phyloP scores from a whole-genome alignment of 1,140 invertebrate genomes.

The Drosophila kikkawai region DNA sequence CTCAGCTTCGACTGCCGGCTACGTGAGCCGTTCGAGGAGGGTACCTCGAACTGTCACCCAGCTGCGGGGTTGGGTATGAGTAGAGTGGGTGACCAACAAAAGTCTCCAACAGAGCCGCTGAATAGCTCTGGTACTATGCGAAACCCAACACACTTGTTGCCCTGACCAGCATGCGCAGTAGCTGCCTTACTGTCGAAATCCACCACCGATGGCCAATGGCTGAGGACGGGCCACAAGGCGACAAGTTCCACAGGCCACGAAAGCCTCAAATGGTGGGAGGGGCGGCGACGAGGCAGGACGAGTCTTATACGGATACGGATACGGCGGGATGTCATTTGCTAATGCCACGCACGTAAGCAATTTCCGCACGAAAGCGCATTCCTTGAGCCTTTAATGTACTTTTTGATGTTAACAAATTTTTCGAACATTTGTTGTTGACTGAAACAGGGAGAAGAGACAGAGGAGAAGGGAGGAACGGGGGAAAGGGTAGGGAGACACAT shows the following conservation, averaged over 20 bases:
- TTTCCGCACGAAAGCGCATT: slow-evolving; percentile 83
- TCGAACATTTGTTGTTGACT: slow-evolving; percentile 79
- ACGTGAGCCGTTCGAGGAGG: slow-evolving; percentile 43
- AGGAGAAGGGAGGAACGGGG: neutral
- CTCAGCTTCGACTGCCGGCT: slow-evolving; percentile 38
- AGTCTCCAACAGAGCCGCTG: slow-evolving; percentile 40
- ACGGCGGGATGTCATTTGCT: slow-evolving; percentile 64
- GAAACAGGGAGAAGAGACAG: slow-evolving; percentile 8
- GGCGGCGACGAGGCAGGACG: slow-evolving; percentile 30
- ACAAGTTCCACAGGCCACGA: slow-evolving; percentile 70
- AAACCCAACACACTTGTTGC: slow-evolving; percentile 73
- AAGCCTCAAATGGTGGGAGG: neutral
- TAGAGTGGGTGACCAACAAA: neutral
- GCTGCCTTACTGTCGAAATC: slow-evolving; percentile 5
- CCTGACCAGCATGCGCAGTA: slow-evolving; percentile 59
- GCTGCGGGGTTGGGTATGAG: neutral
- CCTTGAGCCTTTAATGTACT: slow-evolving; percentile 83
- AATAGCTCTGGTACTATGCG: neutral
- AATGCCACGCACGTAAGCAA: slow-evolving; percentile 83
- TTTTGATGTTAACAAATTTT: slow-evolving; percentile 84
- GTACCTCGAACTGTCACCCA: neutral
- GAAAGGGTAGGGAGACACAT: neutral
- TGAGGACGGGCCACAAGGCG: slow-evolving; percentile 68
- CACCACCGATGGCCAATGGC: slow-evolving; percentile 73
- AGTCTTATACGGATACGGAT: slow-evolving; percentile 61